Base-by-base conservation (phyloP, 2,888 invertebrate genomes). In the Panopea generosa region DNA sequence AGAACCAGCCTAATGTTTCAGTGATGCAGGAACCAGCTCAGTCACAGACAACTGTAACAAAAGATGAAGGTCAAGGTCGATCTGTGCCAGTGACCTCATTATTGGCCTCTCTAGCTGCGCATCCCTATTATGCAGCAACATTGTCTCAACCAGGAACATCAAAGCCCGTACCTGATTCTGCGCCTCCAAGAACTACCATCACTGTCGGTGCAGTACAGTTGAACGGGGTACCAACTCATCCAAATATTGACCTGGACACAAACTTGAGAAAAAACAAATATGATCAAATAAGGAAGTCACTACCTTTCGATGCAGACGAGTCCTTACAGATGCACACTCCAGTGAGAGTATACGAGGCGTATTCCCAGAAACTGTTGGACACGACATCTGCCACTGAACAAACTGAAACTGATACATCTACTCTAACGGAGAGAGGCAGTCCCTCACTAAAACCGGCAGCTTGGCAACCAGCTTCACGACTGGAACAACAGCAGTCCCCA, bases 221-320 rank as follows among this genome's bases (percentile, higher is more conserved):
- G 2, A 60, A 27, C 20, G 56, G 56, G 53, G 49, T 67, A 1
- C 63, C 76, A 27, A 26, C 60, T 2, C 67, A 77, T 22, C 70
- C 73, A 40, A 56, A 65, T 59, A 60, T 80, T 0, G 56, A 76
- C 27, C 50, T 62, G 1, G 73, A 73, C 4, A 67, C 59, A 14
- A 80, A 80, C 45, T 66, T 80, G 14, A 26, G 76, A 52, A 70
- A 81, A 57, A 69, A 70, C 40, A 85, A 84, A 29, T 55, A 83
- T 26, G 87, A 87, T 52, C 76, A 74, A 27, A 80, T 89, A 9
- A 63, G 86, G 52, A 89, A 84, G 57, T 89, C 89, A 4, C 71
- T 89, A 16, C 83, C 87, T 14, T 89, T 89, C 72, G 86, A 87
- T 61, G 80, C 55, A 14, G 84, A 87, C 55, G 86, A 87, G n/a